Evolutionary conservation across 2,888 invertebrate genomes (phyloP), one percentile per base, ranked within the genome.

Genomic region (Agrochola circellaris): DNA sequence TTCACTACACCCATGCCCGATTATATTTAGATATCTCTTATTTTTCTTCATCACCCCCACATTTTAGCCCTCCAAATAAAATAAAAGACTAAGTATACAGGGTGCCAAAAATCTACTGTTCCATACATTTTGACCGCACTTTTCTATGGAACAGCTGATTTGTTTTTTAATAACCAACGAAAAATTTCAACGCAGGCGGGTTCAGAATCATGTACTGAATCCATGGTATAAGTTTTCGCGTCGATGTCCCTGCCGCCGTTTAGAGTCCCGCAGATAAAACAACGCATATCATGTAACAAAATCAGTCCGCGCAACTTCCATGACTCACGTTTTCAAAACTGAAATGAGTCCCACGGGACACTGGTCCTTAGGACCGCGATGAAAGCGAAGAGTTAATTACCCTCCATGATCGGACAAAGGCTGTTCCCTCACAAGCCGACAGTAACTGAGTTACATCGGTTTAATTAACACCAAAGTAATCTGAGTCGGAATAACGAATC

Each of bases 361-460:
- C 42, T 26, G 70, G 54, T 77, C 81, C 75, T 78, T 23, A 45
- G 9, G 56, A 38, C 60, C 61, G 26, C 56, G 73, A 85, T 73
- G 83, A 87, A 84, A 84, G 77, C 84, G 4, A 75, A 70, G 73
- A 82, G 81, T 88, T 88, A 88, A 86, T 89, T 89, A 87, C 77
- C 67, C 23, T 68, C 73, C 73, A 74, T 56, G 77, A 54, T 68
- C 74, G 73, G 68, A 89, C 89, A 87, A 89, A 85, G 66, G 62
- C 68, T 60, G 77, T 72, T 73, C 72, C 70, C 74, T 81, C 77
- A 82, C 71, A 73, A 73, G 65, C 82, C 66, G 68, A 84, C 77
- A 77, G 66, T 83, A 79, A 81, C 67, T 73, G 69, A 62, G 81
- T 85, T 42, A 75, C 73, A 78, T 75, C 71, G 38, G 58, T 75